Base-by-base conservation (phyloP, 2,797 vertebrate species). In the Mus caroli region DNA sequence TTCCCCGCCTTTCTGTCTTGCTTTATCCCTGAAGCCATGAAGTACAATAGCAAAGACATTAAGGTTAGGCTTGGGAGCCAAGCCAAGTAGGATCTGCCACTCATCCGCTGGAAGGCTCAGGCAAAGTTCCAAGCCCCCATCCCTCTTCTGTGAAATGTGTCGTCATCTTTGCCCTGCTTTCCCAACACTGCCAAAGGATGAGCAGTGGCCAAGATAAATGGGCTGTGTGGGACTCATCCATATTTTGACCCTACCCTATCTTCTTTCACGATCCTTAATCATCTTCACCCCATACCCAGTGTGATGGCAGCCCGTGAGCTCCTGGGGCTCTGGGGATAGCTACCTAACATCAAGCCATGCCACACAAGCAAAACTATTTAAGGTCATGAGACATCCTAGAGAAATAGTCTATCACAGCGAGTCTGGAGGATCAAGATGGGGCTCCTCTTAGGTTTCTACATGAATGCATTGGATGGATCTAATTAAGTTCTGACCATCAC, bases 401-500 rank as follows among this genome's bases (percentile, higher is more conserved):
- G 76, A 93, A 89, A n/a, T 0, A 75, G 89, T 24, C 12, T 46
- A 28, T 85, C 73, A 52, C 0, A 0, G 24, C 22, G 46, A 82
- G 71, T 40, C 79, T 60, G 54, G 84, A 82, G 40, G 54, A 52
- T 50, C 58, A 31, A 28, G 60, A 37, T 8, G n/a, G 20, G 13
- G 26, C 11, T 75, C 20, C 0, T 73, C 91, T 58, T 67, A 76
- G 73, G 71, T 76, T 71, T 88, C 67, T 62, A 24, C 12, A 43
- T 50, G 79, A 88, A n/a, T 34, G 85, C 82, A 58, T 75, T 64
- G 9, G 58, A 96, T 62, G 76, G 22, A 50, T 93, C 95, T 62
- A 73, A 96, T 77, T 62, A 96, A 95, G 73, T 64, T 14, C 69
- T 64, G 31, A 96, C 50, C 37, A 84, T 62, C 91, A 62, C 60